A percentile compares a stretch with the other conserved stretches of the same genome.
Evolutionary conservation across 2,888 invertebrate genomes (phyloP).

Genomic region (Polyommatus iphigenia): DNA sequence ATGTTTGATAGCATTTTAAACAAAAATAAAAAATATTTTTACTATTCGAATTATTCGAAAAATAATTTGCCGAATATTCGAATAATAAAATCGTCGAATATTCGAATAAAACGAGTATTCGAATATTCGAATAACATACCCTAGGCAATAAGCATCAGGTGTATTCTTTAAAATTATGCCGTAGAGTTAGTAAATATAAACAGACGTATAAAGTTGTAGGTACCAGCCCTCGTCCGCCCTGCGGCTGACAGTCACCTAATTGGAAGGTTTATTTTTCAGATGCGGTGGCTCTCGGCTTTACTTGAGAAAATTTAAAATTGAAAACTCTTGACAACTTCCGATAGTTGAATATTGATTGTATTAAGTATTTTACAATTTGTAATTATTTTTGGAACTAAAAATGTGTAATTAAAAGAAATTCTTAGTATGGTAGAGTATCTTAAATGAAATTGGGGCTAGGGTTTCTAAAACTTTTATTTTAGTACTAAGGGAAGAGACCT

Average conservation of each 20-base stretch:
- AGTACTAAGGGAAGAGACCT: too few relatives aligned
- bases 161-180: neutral
- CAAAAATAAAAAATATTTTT: too few relatives aligned
- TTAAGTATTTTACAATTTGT: slow-evolving; percentile 36
- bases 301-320: slow-evolving; percentile 55
- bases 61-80: too few relatives aligned
- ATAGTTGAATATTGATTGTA: slow-evolving; percentile 33
- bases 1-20: too few relatives aligned
- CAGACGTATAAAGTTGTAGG: slow-evolving; percentile 39
- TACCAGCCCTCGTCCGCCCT: slow-evolving; percentile 51
- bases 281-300: slow-evolving; percentile 36
- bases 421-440: too few relatives aligned
- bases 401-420: too few relatives aligned
- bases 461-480: too few relatives aligned
- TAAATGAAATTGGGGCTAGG: too few relatives aligned
- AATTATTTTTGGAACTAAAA: neutral
- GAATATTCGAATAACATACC: too few relatives aligned
- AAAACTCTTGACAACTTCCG: slow-evolving; percentile 36
- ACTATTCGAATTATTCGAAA: too few relatives aligned
- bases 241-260: slow-evolving; percentile 72
- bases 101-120: too few relatives aligned
- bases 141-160: neutral
- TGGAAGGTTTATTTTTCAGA: slow-evolving; percentile 66
- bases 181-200: slow-evolving; percentile 21
- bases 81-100: too few relatives aligned